Evolutionary conservation across 1,140 invertebrate species (phyloP).

Genomic region (Dysdera silvatica): DNA sequence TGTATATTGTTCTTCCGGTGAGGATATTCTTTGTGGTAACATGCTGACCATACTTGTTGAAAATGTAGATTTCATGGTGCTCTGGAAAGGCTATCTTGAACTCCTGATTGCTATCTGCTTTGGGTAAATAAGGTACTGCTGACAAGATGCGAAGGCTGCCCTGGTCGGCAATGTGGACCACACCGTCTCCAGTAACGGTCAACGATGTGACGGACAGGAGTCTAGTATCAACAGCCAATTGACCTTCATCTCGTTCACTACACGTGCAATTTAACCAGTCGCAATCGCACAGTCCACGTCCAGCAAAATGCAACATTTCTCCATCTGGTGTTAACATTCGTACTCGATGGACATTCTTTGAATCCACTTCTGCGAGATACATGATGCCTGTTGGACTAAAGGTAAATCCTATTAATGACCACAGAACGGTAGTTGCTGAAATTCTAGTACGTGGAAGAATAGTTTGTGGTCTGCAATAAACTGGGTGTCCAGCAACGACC

Average conservation of each 20-base stretch:
- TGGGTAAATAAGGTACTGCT: conserved; percentile 80
- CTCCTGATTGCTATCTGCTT: conserved; percentile 57
- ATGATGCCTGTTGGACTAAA: conserved; percentile 88
- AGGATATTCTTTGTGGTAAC: conserved; percentile 84
- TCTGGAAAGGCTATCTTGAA: conserved; percentile 93
- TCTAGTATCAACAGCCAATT: conserved; percentile 47
- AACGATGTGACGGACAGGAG: conserved; percentile 74
- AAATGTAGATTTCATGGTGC: conserved; percentile 90
- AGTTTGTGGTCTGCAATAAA: conserved; percentile 72
- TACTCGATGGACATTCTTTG: conserved; percentile 83
- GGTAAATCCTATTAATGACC: conserved; percentile 50
- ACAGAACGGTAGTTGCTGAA: conserved; percentile 57
- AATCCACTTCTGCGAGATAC: conserved; percentile 90
- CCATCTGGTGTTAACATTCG: conserved; percentile 85
- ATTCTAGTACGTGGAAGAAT: conserved; percentile 36
- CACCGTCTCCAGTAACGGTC: conserved; percentile 84
- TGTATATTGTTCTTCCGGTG: conserved; percentile 81
- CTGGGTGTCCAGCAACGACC: conserved; percentile 79
- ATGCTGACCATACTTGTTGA: conserved; percentile 92
- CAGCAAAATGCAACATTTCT: conserved; percentile 81
- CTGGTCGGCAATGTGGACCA: conserved; percentile 89
- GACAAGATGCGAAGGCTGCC: conserved; percentile 72
- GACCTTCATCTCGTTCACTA: conserved; percentile 14
- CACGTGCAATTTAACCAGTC: conserved; percentile 32
- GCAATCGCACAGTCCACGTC: conserved; percentile 45